Evolutionary conservation across 2,113 vertebrate species (phyloP), one percentile per base, ranked within the genome.

Genomic region (Alosa alosa): DNA sequence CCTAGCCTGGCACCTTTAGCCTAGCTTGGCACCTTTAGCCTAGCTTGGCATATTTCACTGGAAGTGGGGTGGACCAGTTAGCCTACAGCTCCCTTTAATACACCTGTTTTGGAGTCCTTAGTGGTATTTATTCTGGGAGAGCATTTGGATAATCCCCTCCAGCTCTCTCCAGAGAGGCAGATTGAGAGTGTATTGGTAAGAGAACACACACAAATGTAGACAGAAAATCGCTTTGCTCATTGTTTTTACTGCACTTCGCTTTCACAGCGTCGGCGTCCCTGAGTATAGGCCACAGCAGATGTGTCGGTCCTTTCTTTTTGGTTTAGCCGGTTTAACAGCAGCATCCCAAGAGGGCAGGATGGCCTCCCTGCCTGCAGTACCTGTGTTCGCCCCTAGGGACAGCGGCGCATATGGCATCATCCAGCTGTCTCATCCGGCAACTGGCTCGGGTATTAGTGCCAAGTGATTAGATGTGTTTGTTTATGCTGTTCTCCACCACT

Each of bases 381-480:
- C 15, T 82, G 1, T 49, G 3, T 2, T 78, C 5, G 10, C 46
- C 45, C 46, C 81, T 84, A 44, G 44, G 83, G 57, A 41, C 81
- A 46, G 81, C 46, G 18, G 52, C 46, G 47, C 18, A 84, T 85
- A 83, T 86, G 82, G 82, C 39, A 0, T 46, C 17, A 52, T 52
- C 81, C 55, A 86, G 83, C 84, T 86, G 89, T 86, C 85, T 83
- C 4, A 17, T 41, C 13, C 52, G 36, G 22, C 64, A 81, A 81
- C 86, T 85, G 89, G 60, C 22, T 25, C n/a, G 86, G 86, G 86
- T 83, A 84, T 91, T 89, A 87, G 86, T 31, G 17, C 46, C 44
- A n/a, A 86, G 86, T 89, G 83, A 89, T 89, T 86, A 88, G 82
- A 50, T 68, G n/a, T 84, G 82, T 86, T 87, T 87, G 84, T 64